Evolutionary conservation across 2,888 invertebrate species (phyloP), one percentile per base, ranked within the genome.

Genomic region (Acleris holmiana): DNA sequence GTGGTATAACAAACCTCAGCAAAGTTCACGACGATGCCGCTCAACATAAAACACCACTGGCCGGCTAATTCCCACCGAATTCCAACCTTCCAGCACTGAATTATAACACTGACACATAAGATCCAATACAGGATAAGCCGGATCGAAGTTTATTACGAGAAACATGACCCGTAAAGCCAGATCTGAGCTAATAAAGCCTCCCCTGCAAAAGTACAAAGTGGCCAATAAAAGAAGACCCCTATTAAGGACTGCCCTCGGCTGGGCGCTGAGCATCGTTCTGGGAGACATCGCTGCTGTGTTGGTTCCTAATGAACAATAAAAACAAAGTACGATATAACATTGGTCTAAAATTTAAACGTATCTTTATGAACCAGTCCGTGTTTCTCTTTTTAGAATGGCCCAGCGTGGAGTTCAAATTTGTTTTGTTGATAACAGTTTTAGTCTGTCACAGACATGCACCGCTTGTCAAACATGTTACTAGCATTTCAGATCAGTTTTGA

Each of bases 121-220:
- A 23, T 40, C 44, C 54, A 21, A 65, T 59, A 65, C 59, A 5
- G 57, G 64, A 56, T 49, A 56, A 48, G 48, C 41, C 54, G 23
- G 64, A 65, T 65, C 59, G 59, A 59, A 79, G 77, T 83, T 85
- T 85, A 85, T 82, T 80, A 77, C 81, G 79, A 79, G 76, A 78
- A 84, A 84, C 83, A 84, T 82, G 83, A 78, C 76, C 83, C 85
- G 83, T 88, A 87, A 88, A 87, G 78, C 76, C 76, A 83, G 85
- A 85, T 85, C 78, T 76, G 76, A 73, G 77, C 83, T 81, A 83
- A 86, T 87, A 86, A 87, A 86, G 85, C 74, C 77, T 79, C 76
- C 76, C 81, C 78, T 78, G 76, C 75, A 78, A 78, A 83, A 82
- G 81, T 80, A 79, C 76, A 76, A 72, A 71, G 74, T 73, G 76